phyloP scores from a whole-genome alignment of 2,113 vertebrate species.

The Atractosteus spatula region DNA sequence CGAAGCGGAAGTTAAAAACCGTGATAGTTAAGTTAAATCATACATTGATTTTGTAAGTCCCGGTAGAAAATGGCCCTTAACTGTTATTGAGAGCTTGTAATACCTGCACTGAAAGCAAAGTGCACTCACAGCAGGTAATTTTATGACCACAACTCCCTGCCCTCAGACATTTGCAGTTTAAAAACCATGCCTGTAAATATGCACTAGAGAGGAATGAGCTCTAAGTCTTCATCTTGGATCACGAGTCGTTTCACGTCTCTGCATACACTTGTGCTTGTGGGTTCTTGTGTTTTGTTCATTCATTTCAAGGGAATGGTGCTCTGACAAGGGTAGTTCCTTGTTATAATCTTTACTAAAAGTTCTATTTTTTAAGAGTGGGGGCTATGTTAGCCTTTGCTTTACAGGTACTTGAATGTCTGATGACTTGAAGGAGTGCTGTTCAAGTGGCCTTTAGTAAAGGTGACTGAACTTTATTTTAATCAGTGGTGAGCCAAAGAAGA shows the following conservation, averaged over 20 bases:
- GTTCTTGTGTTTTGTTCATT: conserved; percentile 27
- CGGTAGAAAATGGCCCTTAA: too few relatives aligned
- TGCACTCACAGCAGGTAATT: too few relatives aligned
- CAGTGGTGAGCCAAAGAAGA: conserved; percentile 48
- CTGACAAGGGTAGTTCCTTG: conserved; percentile 53
- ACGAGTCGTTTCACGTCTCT: conserved; percentile 16
- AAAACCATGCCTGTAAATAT: conserved; percentile 19
- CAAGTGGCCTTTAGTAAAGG: conserved; percentile 75
- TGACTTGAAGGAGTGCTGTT: conserved; percentile 59
- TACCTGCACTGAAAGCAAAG: too few relatives aligned
- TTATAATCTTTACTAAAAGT: conserved; percentile 43
- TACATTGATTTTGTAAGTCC: neutral
- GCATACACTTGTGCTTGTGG: conserved; percentile 9
- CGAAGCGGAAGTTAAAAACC: too few relatives aligned
- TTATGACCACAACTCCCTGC: too few relatives aligned
- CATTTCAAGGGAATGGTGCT: conserved; percentile 58
- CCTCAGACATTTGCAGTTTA: too few relatives aligned
- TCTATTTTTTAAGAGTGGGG: conserved; percentile 48
- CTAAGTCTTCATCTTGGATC: conserved; percentile 17
- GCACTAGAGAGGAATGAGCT: conserved; percentile 16
- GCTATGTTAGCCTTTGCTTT: conserved; percentile 64
- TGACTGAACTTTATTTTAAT: conserved; percentile 64
- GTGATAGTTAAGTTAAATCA: too few relatives aligned
- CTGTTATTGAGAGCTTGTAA: too few relatives aligned
- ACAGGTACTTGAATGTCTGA: conserved; percentile 69